phyloP scores from a whole-genome alignment of 2,888 invertebrate species.

The Meghimatium bilineatum region DNA sequence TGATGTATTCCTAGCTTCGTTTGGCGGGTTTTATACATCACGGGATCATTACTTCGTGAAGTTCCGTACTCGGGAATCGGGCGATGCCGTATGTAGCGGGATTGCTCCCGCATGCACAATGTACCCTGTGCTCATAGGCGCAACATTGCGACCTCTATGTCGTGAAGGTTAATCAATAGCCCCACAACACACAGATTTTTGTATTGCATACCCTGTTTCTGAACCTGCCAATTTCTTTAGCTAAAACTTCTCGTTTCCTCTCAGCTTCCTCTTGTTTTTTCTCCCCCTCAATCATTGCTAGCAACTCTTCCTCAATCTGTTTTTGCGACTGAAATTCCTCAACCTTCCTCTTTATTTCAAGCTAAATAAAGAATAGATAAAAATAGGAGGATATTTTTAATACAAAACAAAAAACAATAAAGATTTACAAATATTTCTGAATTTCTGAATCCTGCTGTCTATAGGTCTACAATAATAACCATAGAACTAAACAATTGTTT shows the following conservation, averaged over 20 bases:
- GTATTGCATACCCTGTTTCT: conserved; percentile 63
- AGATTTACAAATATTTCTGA: neutral
- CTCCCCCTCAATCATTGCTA: conserved; percentile 61
- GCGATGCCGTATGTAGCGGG: no score
- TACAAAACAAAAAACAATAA: neutral
- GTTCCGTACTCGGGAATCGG: no score
- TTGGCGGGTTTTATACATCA: no score
- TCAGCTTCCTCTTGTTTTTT: conserved; percentile 63
- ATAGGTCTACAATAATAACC: no score
- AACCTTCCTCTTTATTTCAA: conserved; percentile 64
- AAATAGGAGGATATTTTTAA: neutral
- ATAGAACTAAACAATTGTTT: no score
- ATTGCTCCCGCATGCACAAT: no score
- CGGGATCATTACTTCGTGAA: no score
- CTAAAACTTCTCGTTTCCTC: conserved; percentile 60
- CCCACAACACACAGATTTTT: neutral
- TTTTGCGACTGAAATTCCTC: conserved; percentile 64
- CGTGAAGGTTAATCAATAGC: neutral
- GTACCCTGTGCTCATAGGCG: no score
- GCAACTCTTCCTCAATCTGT: conserved; percentile 66
- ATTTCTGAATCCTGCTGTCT: neutral
- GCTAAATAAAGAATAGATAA: conserved; percentile 53
- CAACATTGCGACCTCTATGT: no score
- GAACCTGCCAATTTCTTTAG: conserved; percentile 68
- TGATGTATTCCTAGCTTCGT: no score